Conservation (phyloP, 2,797 vertebrate species). For the Holocentrus rufus region DNA sequence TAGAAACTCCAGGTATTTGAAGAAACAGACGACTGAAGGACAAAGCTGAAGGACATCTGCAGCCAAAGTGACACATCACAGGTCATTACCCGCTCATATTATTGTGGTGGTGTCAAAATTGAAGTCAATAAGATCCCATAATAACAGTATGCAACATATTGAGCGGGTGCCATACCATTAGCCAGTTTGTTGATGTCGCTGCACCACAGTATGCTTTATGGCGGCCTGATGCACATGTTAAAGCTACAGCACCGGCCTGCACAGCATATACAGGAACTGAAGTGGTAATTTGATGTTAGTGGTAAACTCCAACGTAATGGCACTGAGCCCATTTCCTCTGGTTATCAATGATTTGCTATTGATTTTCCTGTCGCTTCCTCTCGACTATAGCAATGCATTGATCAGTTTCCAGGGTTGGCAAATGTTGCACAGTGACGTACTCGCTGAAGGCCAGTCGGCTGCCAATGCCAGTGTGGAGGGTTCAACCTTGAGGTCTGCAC, state of each 20-base stretch:
- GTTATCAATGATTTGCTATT: constrained; percentile 67
- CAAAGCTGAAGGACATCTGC: constrained; percentile 60
- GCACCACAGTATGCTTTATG: background rate
- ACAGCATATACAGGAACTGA: constrained; percentile 1
- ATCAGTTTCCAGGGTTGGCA: constrained; percentile 63
- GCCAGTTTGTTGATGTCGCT: constrained; percentile 1
- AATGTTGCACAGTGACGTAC: constrained; percentile 54
- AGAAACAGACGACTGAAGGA: constrained; percentile 46
- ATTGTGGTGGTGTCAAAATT: constrained; percentile 56
- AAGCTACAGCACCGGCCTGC: constrained; percentile 12
- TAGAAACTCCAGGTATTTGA: background rate
- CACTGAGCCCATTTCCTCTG: constrained; percentile 60
- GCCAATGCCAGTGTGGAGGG: constrained; percentile 53
- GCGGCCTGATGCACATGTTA: constrained; percentile 19
- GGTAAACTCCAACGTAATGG: constrained; percentile 47
- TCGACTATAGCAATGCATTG: constrained; percentile 69
- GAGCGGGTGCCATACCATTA: constrained; percentile 38
- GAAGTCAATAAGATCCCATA: constrained; percentile 65
- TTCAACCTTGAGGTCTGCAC: constrained; percentile 47
- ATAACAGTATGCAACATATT: constrained; percentile 56
- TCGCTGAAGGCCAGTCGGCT: constrained; percentile 64
- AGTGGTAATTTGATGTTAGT: constrained; percentile 44
- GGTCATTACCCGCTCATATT: constrained; percentile 56
- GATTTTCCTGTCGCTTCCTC: constrained; percentile 69
- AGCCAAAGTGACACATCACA: constrained; percentile 40